These are phyloP conservation scores for Melozone crissalis DNA, from an alignment of 2,113 vertebrate species.

Conservation along the genomic window DNA sequence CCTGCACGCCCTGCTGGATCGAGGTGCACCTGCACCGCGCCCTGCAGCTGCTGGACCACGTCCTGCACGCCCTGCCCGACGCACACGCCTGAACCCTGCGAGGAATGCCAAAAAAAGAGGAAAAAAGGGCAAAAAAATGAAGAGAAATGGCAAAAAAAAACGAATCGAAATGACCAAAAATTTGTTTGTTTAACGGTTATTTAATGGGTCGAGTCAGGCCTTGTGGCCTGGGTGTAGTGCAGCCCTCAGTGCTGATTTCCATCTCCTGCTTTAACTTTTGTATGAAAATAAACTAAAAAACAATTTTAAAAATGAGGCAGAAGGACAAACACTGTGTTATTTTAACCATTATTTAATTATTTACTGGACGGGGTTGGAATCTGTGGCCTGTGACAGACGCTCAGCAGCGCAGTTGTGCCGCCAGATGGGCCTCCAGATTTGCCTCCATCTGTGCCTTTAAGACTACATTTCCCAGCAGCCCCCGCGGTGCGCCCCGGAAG, in stretches of 20 bases:
- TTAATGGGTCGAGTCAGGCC: background rate
- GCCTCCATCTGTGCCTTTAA: accelerated
- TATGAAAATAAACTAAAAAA: background rate
- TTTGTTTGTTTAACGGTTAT: background rate
- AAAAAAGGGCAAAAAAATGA: no score
- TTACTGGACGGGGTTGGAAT: background rate
- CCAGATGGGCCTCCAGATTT: background rate
- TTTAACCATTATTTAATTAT: background rate
- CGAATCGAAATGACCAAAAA: background rate
- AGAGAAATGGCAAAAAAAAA: no score
- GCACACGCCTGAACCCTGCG: background rate
- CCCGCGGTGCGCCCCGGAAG: no score
- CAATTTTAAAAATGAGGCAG: accelerated
- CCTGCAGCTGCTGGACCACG: slow-evolving; percentile 82
- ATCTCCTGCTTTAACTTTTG: background rate
- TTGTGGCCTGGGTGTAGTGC: background rate
- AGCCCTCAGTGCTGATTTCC: background rate
- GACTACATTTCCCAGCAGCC: background rate
- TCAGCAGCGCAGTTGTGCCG: accelerated
- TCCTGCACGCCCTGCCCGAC: background rate
- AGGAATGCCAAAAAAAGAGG: background rate
- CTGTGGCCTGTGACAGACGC: background rate
- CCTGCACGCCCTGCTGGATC: slow-evolving; percentile 84
- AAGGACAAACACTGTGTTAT: accelerated
- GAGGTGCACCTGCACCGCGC: slow-evolving; percentile 82